Evolutionary conservation across 2,113 vertebrate genomes (phyloP).

Genomic region (Peromyscus leucopus): DNA sequence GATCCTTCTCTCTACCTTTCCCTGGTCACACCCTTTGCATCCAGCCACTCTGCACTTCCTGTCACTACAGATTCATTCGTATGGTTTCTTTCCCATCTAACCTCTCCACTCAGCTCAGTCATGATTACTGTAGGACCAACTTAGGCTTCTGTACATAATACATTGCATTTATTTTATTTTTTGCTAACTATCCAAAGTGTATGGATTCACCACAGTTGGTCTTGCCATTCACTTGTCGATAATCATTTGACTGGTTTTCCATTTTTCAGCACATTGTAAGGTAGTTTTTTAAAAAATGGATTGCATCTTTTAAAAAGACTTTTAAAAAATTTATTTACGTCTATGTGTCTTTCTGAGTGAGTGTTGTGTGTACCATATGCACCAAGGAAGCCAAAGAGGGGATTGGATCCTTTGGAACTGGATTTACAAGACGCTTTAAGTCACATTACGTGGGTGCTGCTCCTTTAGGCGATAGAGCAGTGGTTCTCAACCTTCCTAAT

Average conservation of each 20-base stretch:
- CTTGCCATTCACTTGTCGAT: neutral
- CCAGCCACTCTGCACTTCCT: neutral
- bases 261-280: neutral
- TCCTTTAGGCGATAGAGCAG: neutral
- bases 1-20: neutral
- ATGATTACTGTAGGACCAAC: neutral
- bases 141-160: neutral
- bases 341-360: neutral
- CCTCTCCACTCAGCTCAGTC: neutral
- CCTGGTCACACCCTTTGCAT: neutral
- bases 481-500: neutral
- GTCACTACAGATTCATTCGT: neutral
- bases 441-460: neutral
- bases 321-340: neutral
- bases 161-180: neutral
- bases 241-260: neutral
- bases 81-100: neutral
- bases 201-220: neutral
- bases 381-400: neutral
- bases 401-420: neutral
- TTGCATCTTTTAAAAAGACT: neutral
- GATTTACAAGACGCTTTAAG: neutral
- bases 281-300: neutral
- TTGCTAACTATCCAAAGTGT: neutral
- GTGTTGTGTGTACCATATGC: neutral